A percentile compares a stretch with the other conserved stretches of the same genome.
Conservation (phyloP, 2,113 vertebrate species). For the Coracopsis vasa region DNA sequence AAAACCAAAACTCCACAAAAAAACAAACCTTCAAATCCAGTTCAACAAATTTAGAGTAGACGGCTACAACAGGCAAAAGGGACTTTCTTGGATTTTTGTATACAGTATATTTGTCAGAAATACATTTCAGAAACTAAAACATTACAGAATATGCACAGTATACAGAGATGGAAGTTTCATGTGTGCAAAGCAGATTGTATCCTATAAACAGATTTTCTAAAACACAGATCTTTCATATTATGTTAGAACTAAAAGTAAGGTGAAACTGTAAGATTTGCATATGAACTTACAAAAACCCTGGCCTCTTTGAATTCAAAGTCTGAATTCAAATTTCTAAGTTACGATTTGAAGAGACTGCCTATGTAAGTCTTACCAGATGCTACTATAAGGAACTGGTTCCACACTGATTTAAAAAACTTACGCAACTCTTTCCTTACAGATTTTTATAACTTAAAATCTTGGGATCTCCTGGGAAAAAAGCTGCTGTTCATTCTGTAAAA, state of each 20-base stretch:
- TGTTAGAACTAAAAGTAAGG: background rate
- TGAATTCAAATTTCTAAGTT: background rate
- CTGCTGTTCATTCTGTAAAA: background rate
- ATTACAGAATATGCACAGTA: background rate
- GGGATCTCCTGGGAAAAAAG: background rate
- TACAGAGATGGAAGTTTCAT: background rate
- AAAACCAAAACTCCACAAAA: too few species aligned
- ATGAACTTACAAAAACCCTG: background rate
- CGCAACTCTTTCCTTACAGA: background rate
- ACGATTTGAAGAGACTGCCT: background rate
- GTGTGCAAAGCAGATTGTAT: background rate
- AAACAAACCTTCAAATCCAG: background rate
- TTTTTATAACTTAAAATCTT: background rate
- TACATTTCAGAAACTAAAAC: background rate
- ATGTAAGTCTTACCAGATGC: background rate
- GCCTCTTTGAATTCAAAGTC: background rate
- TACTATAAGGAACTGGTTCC: background rate
- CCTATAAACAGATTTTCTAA: background rate
- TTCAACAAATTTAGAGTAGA: background rate
- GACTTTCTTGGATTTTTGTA: background rate
- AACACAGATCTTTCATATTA: background rate
- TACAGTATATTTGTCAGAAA: background rate
- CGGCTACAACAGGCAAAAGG: background rate
- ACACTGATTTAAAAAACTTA: background rate
- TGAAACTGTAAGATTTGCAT: background rate